A percentile compares a stretch with the other conserved stretches of the same genome.
These are phyloP conservation scores for Melipona bicolor DNA, from an alignment of 2,888 invertebrate species.

Conservation along the genomic window DNA sequence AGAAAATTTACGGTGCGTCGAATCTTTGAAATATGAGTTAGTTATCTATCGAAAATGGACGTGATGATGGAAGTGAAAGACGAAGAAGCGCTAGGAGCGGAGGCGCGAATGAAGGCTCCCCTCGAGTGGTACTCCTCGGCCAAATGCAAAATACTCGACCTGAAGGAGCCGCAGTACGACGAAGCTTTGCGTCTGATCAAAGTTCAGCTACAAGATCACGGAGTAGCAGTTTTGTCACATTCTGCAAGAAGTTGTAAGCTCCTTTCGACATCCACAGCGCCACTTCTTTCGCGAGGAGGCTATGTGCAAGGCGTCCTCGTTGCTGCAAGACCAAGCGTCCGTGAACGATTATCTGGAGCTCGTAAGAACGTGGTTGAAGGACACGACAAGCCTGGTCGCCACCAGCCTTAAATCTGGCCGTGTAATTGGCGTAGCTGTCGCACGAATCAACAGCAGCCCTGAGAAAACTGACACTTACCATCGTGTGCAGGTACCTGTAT, in stretches of 20 bases:
- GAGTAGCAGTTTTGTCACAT: background rate
- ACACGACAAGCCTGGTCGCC: constrained; percentile 77
- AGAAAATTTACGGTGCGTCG: accelerated
- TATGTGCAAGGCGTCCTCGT: constrained; percentile 72
- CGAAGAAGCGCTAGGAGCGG: constrained; percentile 56
- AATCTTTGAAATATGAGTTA: background rate
- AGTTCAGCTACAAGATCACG: constrained; percentile 63
- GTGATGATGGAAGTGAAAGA: constrained; percentile 44
- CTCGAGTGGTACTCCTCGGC: constrained; percentile 72
- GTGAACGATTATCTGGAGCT: constrained; percentile 70
- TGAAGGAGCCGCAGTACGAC: constrained; percentile 73
- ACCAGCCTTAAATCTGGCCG: constrained; percentile 73
- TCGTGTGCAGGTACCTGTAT: constrained; percentile 71
- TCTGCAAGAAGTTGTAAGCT: background rate
- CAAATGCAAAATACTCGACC: constrained; percentile 74
- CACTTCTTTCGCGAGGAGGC: constrained; percentile 77
- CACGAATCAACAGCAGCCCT: constrained; percentile 66
- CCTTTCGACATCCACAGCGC: constrained; percentile 65
- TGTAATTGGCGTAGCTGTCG: constrained; percentile 74
- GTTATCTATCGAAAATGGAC: constrained; percentile 1
- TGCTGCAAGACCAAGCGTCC: constrained; percentile 71
- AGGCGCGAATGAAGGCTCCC: constrained; percentile 70
- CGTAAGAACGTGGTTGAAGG: constrained; percentile 75
- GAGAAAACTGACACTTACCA: constrained; percentile 75
- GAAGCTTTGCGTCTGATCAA: constrained; percentile 76